Conservation (phyloP, 2,797 vertebrate genomes). For the Cynodonichthys magdalenae region DNA sequence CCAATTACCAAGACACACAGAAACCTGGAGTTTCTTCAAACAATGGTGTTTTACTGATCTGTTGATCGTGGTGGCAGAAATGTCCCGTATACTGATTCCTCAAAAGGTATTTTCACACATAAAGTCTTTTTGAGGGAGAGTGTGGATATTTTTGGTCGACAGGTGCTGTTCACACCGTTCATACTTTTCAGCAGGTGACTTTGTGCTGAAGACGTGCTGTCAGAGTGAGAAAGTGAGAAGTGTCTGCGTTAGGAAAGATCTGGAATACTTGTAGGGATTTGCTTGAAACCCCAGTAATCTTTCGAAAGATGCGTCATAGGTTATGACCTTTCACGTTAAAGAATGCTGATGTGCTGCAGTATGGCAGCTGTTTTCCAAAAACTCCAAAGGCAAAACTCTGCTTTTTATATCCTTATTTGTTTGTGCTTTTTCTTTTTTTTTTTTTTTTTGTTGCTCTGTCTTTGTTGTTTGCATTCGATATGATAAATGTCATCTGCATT, state of each 20-base stretch:
- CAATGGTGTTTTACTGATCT: neutral
- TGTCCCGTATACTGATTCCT: conserved; percentile 25
- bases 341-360: neutral
- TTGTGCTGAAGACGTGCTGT: conserved; percentile 2
- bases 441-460: conserved; percentile 7
- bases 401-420: conserved; percentile 2
- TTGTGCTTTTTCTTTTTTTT: neutral
- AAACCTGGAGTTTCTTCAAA: neutral
- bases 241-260: conserved; percentile 9
- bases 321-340: conserved; percentile 33
- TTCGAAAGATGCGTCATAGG: conserved; percentile 6
- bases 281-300: conserved; percentile 11
- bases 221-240: neutral
- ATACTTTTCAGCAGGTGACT: neutral
- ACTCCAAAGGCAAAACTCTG: conserved; percentile 11
- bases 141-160: too few relatives aligned
- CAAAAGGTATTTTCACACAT: conserved; percentile 7
- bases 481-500: conserved; percentile 32
- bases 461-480: conserved; percentile 1
- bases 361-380: neutral
- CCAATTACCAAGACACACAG: neutral
- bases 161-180: too few relatives aligned
- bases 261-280: conserved; percentile 6
- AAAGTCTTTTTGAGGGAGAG: too few relatives aligned
- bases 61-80: conserved; percentile 22